phyloP scores from a whole-genome alignment of 2,888 invertebrate species.

The Aelia acuminata region DNA sequence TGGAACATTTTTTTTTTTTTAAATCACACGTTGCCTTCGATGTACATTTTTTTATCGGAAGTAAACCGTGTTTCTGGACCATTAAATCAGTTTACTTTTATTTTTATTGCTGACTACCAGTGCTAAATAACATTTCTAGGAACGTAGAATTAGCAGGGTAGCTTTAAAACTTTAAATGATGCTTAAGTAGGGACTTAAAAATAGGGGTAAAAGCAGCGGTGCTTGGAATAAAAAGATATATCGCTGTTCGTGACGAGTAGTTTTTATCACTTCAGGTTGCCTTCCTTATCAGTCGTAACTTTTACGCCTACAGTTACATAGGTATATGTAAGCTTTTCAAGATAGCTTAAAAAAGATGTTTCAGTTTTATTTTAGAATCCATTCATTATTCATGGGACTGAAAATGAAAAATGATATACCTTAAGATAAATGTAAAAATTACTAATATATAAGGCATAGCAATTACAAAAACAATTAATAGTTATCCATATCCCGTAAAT shows the following conservation, averaged over 20 bases:
- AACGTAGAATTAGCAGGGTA: not conserved
- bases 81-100: not conserved
- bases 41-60: not conserved
- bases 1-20: too few relatives aligned
- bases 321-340: too few relatives aligned
- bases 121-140: not conserved
- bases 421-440: too few relatives aligned
- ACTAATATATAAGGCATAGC: too few relatives aligned
- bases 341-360: too few relatives aligned
- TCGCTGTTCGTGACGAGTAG: not conserved
- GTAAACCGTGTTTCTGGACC: not conserved
- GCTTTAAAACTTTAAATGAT: not conserved
- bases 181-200: not conserved
- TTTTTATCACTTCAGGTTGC: not conserved
- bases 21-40: too few relatives aligned
- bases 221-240: conserved; percentile 25
- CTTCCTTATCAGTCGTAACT: not conserved
- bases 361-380: too few relatives aligned
- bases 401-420: too few relatives aligned
- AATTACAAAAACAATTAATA: too few relatives aligned
- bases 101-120: not conserved
- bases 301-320: not conserved
- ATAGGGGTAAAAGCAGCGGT: not conserved
- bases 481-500: too few relatives aligned
- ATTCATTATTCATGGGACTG: too few relatives aligned